Evolutionary conservation across 2,888 invertebrate genomes (phyloP).

Genomic region (Epinotia bilunana): DNA sequence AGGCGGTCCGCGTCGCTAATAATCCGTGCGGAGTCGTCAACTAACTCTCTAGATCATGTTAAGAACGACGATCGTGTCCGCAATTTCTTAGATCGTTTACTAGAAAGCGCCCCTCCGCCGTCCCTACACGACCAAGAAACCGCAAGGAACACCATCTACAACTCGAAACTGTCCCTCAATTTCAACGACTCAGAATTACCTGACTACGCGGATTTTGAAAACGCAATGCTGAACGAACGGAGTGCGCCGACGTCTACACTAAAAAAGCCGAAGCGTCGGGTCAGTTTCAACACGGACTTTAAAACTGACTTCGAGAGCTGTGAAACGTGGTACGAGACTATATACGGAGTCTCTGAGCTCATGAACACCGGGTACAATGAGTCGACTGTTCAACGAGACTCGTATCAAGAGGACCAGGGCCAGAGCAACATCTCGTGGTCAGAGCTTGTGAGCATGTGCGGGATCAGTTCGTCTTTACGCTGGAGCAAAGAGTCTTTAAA

Average conservation of each 20-base stretch:
- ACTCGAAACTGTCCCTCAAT: slow-evolving; percentile 48
- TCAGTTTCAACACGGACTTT: slow-evolving; percentile 61
- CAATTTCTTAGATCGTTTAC: slow-evolving; percentile 67
- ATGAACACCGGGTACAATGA: slow-evolving; percentile 44
- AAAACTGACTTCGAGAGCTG: slow-evolving; percentile 56
- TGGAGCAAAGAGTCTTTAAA: slow-evolving; percentile 55
- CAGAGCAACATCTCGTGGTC: slow-evolving; percentile 66
- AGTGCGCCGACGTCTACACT: slow-evolving; percentile 67
- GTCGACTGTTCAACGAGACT: slow-evolving; percentile 41
- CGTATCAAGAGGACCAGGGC: slow-evolving; percentile 43
- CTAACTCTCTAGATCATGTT: slow-evolving; percentile 38
- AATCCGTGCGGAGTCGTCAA: slow-evolving; percentile 15
- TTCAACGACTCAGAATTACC: slow-evolving; percentile 66
- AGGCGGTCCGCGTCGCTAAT: slow-evolving; percentile 27
- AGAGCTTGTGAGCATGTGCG: slow-evolving; percentile 67
- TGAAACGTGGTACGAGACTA: slow-evolving; percentile 73
- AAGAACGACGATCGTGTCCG: slow-evolving; percentile 63
- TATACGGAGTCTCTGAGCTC: slow-evolving; percentile 71
- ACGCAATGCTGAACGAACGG: slow-evolving; percentile 53
- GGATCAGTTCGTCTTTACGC: slow-evolving; percentile 58
- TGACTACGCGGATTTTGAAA: slow-evolving; percentile 70
- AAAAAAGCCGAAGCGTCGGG: slow-evolving; percentile 61
- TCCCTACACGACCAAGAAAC: slow-evolving; percentile 57
- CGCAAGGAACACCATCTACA: slow-evolving; percentile 49
- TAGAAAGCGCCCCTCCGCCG: slow-evolving; percentile 71